Percentiles rank a stretch among this genome's conserved stretches.
These are phyloP conservation scores for Loripinus fragilis DNA, from an alignment of 2,888 invertebrate species.

Conservation along the genomic window DNA sequence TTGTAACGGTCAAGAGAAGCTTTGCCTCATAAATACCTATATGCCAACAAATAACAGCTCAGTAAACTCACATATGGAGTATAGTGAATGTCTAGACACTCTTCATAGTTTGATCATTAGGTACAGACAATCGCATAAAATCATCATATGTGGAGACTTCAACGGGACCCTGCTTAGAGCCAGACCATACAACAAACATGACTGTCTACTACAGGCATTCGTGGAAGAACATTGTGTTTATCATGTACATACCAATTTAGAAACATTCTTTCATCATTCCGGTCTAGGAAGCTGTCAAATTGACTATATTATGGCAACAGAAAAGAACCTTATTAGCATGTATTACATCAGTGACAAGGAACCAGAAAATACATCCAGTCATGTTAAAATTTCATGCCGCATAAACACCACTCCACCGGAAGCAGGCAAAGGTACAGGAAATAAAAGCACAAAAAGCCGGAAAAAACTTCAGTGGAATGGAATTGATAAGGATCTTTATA, in stretches of 20 bases:
- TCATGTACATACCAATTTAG: background rate
- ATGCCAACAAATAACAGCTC: slow-evolving; percentile 8
- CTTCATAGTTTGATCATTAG: background rate
- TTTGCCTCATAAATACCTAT: background rate
- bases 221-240: background rate
- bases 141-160: slow-evolving; percentile 1
- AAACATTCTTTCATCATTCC: background rate
- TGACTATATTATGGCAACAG: background rate
- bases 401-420: background rate
- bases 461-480: background rate
- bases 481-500: background rate
- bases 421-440: background rate
- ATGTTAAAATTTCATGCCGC: background rate
- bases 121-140: background rate
- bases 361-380: background rate
- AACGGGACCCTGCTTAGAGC: slow-evolving; percentile 2
- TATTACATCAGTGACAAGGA: background rate
- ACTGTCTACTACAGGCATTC: background rate
- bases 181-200: background rate
- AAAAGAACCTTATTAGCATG: background rate
- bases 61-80: background rate
- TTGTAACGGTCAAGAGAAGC: background rate
- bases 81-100: slow-evolving; percentile 6
- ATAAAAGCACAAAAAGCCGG: background rate
- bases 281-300: background rate